Evolutionary conservation across 2,888 invertebrate species (phyloP), one percentile per base, ranked within the genome.

Genomic region (Lydus trimaculatus): DNA sequence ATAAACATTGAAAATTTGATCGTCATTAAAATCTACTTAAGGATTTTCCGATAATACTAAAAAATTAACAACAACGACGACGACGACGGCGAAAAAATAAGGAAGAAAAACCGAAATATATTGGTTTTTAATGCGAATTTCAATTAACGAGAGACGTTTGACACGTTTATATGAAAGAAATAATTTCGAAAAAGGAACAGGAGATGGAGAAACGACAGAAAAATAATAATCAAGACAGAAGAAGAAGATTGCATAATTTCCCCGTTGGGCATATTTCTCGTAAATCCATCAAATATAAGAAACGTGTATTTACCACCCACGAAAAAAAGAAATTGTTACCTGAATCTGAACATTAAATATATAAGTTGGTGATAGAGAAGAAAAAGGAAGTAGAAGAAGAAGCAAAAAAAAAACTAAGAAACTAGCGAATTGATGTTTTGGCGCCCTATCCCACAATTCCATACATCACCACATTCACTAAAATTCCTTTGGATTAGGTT

Each of bases 251-350:
- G 48, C 48, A 48, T 48, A 48, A 48, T 48, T 48, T 48, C 8
- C 20, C 48, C 48, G 48, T 9, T 48, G 20, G 48, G 48, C 23
- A 48, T 20, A 11, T 48, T 48, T 11, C 48, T 48, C 48, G 20
- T 48, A 48, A 48, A 48, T 48, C 48, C 48, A 48, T 48, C 48
- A 48, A 43, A 43, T 6, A 43, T n/a, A n/a, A n/a, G 17, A 9
- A 48, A 48, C 48, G 20, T 20, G 20, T 48, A 48, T 48, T 48
- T 48, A 48, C 48, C 48, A 48, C 20, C 48, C 43, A 43, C 43
- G 43, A 43, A 43, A 43, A 43, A 17, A n/a, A n/a, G 39, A 13
- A 20, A 48, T 20, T 17, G 8, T 48, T 20, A 17, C 9, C 6
- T 6, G 20, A 17, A 17, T 43, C 0, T 43, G 48, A 48, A 48